Conservation (phyloP, 2,888 invertebrate genomes). For the Drosophila cracens region DNA sequence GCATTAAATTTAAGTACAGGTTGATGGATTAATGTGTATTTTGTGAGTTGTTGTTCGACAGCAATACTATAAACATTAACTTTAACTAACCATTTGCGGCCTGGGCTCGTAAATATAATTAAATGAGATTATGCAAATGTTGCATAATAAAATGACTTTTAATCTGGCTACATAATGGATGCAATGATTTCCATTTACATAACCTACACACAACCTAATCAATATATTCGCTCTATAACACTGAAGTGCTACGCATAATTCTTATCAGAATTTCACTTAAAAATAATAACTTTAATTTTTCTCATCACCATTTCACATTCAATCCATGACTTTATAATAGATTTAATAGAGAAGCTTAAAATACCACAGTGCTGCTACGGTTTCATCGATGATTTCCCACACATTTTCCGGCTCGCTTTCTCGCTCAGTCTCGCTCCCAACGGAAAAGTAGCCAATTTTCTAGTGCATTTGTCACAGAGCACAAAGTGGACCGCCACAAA, state of each 20-base stretch:
- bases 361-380: not conserved
- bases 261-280: not conserved
- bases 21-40: constrained; percentile 55
- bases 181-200: not conserved
- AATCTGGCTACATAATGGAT: not conserved
- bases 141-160: not conserved
- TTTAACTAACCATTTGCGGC: constrained; percentile 50
- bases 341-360: not conserved
- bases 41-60: constrained; percentile 10
- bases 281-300: not conserved
- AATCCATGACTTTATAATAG: not conserved
- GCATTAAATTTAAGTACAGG: constrained; percentile 54
- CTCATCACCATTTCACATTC: not conserved
- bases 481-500: constrained; percentile 46
- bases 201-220: not conserved
- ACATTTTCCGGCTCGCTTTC: constrained; percentile 22
- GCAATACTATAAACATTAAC: constrained; percentile 27
- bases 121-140: not conserved
- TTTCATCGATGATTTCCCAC: constrained; percentile 35
- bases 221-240: not conserved
- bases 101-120: not conserved
- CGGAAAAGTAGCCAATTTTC: constrained; percentile 65
- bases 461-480: constrained; percentile 66
- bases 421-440: not conserved
- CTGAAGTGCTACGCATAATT: not conserved